Base-by-base conservation (phyloP, 1,140 invertebrate genomes). In the Anastrepha obliqua region DNA sequence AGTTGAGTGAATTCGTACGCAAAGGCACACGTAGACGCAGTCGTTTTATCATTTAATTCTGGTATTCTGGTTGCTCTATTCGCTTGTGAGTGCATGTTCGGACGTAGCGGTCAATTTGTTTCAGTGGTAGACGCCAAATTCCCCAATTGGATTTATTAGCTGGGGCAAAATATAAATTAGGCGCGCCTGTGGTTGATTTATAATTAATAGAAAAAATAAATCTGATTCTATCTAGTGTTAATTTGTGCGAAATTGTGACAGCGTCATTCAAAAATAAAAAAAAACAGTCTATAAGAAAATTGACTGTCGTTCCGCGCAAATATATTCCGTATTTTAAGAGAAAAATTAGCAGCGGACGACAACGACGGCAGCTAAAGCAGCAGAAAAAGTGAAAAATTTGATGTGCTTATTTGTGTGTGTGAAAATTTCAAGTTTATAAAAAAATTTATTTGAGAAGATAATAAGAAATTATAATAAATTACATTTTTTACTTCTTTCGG, bases 331-430 rank as follows among this genome's bases (percentile, higher is more conserved):
- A 39, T 67, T 42, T 67, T 29, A 67, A 39, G 13, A 44, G 15
- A 70, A 67, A 67, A 74, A 74, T 15, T 29, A 42, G 8, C 44
- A 4, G 13, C 13, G 17, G 42, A 29, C 9, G 42, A 74, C 42
- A 42, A 65, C 20, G 39, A 67, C 29, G 64, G 64, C 17, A 74
- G 65, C 65, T 67, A 74, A 74, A 42, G 15, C 67, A 42, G 44
- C 67, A 74, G 29, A 67, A 74, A 47, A 47, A 47, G 11, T 44
- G 42, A 44, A 44, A 74, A 44, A 15, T 74, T 74, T 47, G 13
- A 74, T 74, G 67, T 74, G 67, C 17, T 74, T 74, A 44, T 44
- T 44, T 74, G 67, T 74, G 42, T 74, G 67, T 74, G 67, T 74
- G 42, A 44, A 74, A 74, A 74, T 44, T 44, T 74, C 42, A 44